Evolutionary conservation across 2,797 vertebrate species (phyloP).

Genomic region (Anabas testudineus): DNA sequence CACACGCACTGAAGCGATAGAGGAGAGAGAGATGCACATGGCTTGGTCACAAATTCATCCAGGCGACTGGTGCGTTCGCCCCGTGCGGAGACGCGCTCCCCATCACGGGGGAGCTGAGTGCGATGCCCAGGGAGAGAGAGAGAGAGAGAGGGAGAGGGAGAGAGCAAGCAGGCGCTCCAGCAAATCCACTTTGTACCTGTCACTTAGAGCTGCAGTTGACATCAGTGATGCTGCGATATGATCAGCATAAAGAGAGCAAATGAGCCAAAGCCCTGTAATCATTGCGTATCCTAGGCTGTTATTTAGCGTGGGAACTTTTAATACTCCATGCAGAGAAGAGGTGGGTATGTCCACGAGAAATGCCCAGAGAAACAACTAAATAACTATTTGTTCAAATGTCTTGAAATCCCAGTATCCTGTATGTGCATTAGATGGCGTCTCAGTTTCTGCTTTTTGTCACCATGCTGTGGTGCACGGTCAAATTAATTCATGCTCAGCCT

Average conservation of each 20-base stretch:
- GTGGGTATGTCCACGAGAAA: neutral
- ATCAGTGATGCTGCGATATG: neutral
- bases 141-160: constrained; percentile 50
- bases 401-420: neutral
- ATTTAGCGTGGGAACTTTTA: neutral
- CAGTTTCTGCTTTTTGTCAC: neutral
- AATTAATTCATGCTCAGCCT: neutral
- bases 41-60: constrained; percentile 47
- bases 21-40: constrained; percentile 39
- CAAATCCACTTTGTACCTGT: constrained; percentile 13
- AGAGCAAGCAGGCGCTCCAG: constrained; percentile 49
- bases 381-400: neutral
- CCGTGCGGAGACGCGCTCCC: constrained; percentile 59
- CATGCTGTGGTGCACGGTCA: constrained; percentile 2
- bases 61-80: constrained; percentile 30
- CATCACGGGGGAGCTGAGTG: constrained; percentile 73
- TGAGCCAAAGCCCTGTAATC: neutral
- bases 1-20: neutral
- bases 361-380: neutral
- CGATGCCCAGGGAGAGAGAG: constrained; percentile 57
- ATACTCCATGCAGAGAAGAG: neutral
- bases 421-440: neutral
- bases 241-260: neutral
- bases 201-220: neutral
- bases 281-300: neutral